Evolutionary conservation across 2,113 vertebrate genomes (phyloP).

Genomic region (Elaphurus davidianus): DNA sequence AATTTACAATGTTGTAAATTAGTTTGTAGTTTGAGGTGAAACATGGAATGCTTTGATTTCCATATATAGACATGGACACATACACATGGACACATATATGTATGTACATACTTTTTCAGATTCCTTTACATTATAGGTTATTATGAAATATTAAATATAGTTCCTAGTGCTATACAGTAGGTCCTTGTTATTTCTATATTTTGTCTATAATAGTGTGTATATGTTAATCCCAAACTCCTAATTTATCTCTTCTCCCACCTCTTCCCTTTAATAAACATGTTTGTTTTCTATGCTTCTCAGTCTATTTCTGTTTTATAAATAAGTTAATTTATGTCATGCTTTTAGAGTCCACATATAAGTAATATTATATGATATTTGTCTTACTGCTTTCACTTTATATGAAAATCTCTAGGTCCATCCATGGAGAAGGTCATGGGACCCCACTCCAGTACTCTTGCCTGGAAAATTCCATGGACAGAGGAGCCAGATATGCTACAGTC

Average conservation of each 20-base stretch:
- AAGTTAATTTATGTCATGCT: neutral
- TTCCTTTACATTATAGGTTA: neutral
- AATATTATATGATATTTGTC: neutral
- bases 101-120: neutral
- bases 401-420: neutral
- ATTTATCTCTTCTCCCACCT: neutral
- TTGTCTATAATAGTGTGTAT: neutral
- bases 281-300: neutral
- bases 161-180: neutral
- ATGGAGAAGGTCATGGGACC: too few species aligned
- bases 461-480: too few species aligned
- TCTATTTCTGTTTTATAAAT: neutral
- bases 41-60: neutral
- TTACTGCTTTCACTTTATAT: neutral
- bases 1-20: neutral
- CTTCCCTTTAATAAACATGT: neutral
- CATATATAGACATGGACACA: neutral
- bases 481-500: too few species aligned
- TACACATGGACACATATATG: too few species aligned
- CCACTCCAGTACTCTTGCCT: too few species aligned
- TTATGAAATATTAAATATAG: neutral
- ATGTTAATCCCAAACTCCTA: neutral
- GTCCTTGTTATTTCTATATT: neutral
- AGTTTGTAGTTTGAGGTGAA: neutral
- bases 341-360: neutral